Evolutionary conservation across 1,140 invertebrate species (phyloP).

Genomic region (Hylaeus anthracinus): DNA sequence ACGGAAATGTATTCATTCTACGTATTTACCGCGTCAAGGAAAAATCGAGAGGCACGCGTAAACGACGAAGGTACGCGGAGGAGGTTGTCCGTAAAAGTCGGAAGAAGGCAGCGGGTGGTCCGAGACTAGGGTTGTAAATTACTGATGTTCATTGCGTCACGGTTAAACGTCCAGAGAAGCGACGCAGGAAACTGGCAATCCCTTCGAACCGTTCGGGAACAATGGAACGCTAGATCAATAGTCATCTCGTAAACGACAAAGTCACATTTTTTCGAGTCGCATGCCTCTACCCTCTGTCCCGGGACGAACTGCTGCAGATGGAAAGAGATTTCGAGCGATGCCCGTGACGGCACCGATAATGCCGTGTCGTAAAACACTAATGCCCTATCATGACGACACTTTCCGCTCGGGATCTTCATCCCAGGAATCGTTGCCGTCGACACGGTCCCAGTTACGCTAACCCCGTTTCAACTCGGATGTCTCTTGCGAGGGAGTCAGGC

Average conservation of each 20-base stretch:
- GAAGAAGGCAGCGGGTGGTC: conserved; percentile 21
- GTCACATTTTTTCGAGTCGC: conserved; percentile 19
- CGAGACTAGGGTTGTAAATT: conserved; percentile 62
- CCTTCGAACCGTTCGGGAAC: conserved; percentile 44
- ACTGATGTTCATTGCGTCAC: conserved; percentile 71
- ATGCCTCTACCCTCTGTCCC: not conserved
- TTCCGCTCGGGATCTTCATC: conserved; percentile 17
- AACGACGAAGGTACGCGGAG: conserved; percentile 27
- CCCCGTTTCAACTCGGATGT: too few species aligned
- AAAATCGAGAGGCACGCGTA: not conserved
- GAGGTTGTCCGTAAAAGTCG: not conserved
- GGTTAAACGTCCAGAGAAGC: conserved; percentile 51
- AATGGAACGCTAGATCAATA: conserved; percentile 52
- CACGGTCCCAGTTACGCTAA: conserved; percentile 53
- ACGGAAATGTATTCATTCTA: not conserved
- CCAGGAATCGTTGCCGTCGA: conserved; percentile 57
- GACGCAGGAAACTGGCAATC: conserved; percentile 39
- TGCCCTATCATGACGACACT: conserved; percentile 73
- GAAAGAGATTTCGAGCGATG: conserved; percentile 63
- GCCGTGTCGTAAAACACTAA: conserved; percentile 76
- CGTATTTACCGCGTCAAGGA: not conserved
- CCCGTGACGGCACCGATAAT: conserved; percentile 75
- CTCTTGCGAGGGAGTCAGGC: too few species aligned
- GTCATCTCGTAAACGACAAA: conserved; percentile 41
- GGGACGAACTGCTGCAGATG: not conserved